These are phyloP conservation scores for Ictalurus furcatus DNA, from an alignment of 2,113 vertebrate species.

Conservation along the genomic window DNA sequence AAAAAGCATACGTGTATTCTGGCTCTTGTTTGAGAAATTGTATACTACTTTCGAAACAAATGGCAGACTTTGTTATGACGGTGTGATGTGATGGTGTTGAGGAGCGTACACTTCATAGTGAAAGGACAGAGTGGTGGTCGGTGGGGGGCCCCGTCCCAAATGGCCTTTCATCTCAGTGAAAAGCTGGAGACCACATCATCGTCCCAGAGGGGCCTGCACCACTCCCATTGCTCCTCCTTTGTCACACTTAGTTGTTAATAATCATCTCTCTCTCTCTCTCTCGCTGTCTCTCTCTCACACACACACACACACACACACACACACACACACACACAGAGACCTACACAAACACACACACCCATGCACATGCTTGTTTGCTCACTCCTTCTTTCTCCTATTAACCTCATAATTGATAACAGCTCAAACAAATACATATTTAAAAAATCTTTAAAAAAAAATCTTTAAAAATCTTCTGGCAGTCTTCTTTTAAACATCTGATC, in stretches of 20 bases:
- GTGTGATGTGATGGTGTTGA: slow-evolving; percentile 51
- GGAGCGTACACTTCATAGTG: slow-evolving; percentile 68
- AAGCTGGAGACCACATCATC: slow-evolving; percentile 49
- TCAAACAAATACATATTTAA: slow-evolving; percentile 1
- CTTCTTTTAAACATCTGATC: slow-evolving; percentile 6
- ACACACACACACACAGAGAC: not conserved
- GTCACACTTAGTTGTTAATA: slow-evolving; percentile 60
- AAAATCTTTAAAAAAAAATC: no score
- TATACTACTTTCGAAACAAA: slow-evolving; percentile 60
- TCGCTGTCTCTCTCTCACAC: slow-evolving; percentile 43
- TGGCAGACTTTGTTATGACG: slow-evolving; percentile 63
- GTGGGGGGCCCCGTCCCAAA: slow-evolving; percentile 69
- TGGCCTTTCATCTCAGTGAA: slow-evolving; percentile 74
- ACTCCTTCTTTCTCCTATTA: not conserved
- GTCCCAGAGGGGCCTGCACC: slow-evolving; percentile 40
- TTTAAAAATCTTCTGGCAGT: no score
- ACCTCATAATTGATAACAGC: slow-evolving; percentile 29
- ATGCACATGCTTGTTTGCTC: not conserved
- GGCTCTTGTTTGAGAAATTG: not conserved
- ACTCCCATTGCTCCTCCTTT: slow-evolving; percentile 63
- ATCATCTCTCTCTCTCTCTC: slow-evolving; percentile 51
- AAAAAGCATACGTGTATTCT: no score
- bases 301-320: not conserved
- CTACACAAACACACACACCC: not conserved
- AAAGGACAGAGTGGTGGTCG: slow-evolving; percentile 65